Evolutionary conservation across 2,797 vertebrate species (phyloP).

Genomic region (Hypotaenidia okinawae): DNA sequence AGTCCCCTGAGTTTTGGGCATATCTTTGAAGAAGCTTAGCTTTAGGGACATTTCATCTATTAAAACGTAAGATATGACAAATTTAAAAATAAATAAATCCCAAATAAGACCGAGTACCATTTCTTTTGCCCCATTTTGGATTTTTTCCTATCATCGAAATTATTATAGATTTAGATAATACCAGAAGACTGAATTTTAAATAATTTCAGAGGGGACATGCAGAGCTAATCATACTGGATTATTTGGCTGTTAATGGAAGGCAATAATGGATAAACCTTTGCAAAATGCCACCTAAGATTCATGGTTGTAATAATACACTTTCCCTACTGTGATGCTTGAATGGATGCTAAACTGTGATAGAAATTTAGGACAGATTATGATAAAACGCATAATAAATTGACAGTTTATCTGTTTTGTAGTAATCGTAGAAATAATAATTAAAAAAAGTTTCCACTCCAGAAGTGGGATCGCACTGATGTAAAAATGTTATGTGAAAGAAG

Average conservation of each 20-base stretch:
- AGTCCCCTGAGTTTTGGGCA: neutral
- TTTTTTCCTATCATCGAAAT: neutral
- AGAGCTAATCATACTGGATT: constrained; percentile 4
- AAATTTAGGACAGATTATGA: neutral
- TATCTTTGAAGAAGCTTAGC: neutral
- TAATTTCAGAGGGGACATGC: neutral
- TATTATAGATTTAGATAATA: neutral
- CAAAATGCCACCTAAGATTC: constrained; percentile 19
- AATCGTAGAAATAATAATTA: neutral
- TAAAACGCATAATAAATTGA: neutral
- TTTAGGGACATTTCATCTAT: neutral
- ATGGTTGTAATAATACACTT: neutral
- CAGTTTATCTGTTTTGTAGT: neutral
- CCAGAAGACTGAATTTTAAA: neutral
- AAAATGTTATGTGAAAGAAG: neutral
- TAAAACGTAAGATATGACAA: neutral
- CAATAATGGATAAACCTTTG: constrained; percentile 3
- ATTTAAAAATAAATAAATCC: neutral
- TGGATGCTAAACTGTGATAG: neutral
- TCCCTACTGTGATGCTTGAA: neutral
- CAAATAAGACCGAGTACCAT: neutral
- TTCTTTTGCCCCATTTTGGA: neutral
- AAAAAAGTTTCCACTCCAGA: neutral
- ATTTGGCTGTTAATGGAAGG: constrained; percentile 26
- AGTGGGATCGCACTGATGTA: neutral